Conservation (phyloP, 2,888 invertebrate species). For the Arctia plantaginis region DNA sequence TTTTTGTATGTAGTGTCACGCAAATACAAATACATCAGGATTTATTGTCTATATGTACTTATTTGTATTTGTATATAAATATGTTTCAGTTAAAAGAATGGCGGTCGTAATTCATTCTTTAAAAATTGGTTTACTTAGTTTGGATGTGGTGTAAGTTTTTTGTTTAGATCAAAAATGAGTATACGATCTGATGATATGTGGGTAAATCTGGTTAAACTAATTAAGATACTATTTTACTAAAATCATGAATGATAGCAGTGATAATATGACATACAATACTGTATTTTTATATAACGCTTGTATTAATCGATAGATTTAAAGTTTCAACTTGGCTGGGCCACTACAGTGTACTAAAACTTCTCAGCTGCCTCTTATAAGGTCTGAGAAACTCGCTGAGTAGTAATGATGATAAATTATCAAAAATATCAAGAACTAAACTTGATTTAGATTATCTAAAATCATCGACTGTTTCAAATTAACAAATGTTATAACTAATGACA, state of each 20-base stretch:
- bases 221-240: no score
- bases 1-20: constrained; percentile 9
- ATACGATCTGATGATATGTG: no score
- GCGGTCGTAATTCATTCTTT: not conserved
- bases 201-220: no score
- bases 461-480: not conserved
- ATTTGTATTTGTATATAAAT: constrained; percentile 12
- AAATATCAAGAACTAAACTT: not conserved
- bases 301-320: not conserved
- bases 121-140: not conserved
- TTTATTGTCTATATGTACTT: constrained; percentile 1
- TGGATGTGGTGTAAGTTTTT: not conserved
- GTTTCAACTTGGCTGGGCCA: not conserved
- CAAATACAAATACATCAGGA: not conserved
- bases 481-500: not conserved
- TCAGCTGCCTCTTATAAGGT: not conserved
- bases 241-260: not conserved
- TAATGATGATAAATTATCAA: not conserved
- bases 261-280: not conserved
- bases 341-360: not conserved
- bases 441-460: not conserved
- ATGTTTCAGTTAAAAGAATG: constrained; percentile 5
- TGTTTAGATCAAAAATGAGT: no score
- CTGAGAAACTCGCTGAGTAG: not conserved
- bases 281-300: not conserved